Evolutionary conservation across 2,113 vertebrate genomes (phyloP).

Genomic region (Herpailurus yagouaroundi): DNA sequence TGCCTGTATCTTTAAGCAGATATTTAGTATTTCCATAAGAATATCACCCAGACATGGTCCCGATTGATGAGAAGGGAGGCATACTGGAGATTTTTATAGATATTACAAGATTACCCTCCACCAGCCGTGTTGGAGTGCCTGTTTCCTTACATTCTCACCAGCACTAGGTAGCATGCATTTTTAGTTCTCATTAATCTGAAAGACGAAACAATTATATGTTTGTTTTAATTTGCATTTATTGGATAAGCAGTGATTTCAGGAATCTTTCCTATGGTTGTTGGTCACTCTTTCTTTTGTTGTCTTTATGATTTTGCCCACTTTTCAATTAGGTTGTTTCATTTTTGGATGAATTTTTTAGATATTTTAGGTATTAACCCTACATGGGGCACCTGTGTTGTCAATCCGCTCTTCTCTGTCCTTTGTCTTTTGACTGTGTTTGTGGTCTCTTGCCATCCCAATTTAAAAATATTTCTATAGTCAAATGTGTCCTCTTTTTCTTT

Average conservation of each 20-base stretch:
- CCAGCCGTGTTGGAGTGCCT: not conserved
- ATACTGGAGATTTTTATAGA: not conserved
- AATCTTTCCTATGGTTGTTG: not conserved
- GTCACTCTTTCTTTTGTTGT: not conserved
- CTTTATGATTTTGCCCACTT: not conserved
- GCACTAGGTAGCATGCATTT: not conserved
- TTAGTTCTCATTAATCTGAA: not conserved
- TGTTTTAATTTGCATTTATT: not conserved
- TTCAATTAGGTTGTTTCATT: not conserved
- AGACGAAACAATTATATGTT: not conserved
- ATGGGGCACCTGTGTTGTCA: not conserved
- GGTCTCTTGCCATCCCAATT: not conserved
- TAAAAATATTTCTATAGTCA: not conserved
- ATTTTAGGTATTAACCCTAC: not conserved
- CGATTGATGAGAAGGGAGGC: not conserved
- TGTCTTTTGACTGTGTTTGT: not conserved
- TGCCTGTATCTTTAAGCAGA: not conserved
- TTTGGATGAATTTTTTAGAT: not conserved
- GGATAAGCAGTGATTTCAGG: not conserved
- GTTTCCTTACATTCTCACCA: not conserved
- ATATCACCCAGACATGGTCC: not conserved
- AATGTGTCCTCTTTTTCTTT: not conserved
- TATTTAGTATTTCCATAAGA: not conserved
- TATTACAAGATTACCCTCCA: not conserved
- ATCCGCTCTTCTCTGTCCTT: not conserved